These are phyloP conservation scores for Diadophis punctatus DNA, from an alignment of 2,113 vertebrate species.

Conservation along the genomic window DNA sequence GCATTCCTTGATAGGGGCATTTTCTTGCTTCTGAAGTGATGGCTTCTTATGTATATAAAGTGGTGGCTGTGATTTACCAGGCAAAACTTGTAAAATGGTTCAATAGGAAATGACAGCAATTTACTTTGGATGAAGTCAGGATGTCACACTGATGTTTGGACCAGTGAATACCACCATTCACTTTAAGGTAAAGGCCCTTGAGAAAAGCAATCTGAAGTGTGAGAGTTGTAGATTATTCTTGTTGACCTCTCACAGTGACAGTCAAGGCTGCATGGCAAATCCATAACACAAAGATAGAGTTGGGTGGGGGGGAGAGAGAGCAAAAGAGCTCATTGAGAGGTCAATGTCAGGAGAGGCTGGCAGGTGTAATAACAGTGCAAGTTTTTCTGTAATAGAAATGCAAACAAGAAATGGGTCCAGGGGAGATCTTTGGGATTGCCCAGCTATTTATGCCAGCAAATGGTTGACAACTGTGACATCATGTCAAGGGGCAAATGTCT, in stretches of 20 bases:
- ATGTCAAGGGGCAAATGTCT: conserved; percentile 43
- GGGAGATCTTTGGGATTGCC: conserved; percentile 29
- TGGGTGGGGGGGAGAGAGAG: conserved; percentile 14
- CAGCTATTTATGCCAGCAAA: conserved; percentile 33
- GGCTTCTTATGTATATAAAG: not conserved
- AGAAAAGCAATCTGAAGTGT: conserved; percentile 44
- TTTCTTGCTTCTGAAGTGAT: not conserved
- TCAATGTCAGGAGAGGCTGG: conserved; percentile 62
- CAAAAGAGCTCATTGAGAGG: conserved; percentile 47
- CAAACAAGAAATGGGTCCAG: conserved; percentile 49
- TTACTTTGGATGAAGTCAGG: not conserved
- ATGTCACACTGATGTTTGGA: conserved; percentile 56
- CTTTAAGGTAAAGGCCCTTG: conserved; percentile 14
- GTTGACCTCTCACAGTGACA: conserved; percentile 39
- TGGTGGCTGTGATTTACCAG: not conserved
- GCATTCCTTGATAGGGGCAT: not conserved
- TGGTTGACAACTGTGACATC: conserved; percentile 50
- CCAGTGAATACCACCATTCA: conserved; percentile 49
- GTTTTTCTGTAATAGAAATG: conserved; percentile 61
- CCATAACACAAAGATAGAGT: conserved; percentile 6
- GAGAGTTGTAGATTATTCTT: conserved; percentile 41
- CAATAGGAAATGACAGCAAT: not conserved
- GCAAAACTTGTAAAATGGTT: not conserved
- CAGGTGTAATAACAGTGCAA: conserved; percentile 66
- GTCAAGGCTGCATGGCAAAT: conserved; percentile 58